Conservation (phyloP, 2,888 invertebrate genomes). For the Drosophila kanekoi region DNA sequence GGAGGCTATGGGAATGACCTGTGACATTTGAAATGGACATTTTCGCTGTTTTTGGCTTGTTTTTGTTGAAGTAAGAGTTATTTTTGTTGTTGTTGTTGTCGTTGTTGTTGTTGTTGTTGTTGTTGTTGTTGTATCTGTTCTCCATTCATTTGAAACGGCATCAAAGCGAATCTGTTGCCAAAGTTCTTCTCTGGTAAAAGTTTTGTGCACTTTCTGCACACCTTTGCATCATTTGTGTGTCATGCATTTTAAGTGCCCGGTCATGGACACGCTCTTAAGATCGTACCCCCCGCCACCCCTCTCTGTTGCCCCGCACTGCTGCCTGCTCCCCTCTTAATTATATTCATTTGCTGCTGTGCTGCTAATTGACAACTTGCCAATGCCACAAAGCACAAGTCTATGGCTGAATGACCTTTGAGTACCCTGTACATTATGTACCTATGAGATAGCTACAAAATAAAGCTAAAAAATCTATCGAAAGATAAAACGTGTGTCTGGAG, state of each 20-base stretch:
- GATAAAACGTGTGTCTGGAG: too few relatives aligned
- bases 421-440: not conserved
- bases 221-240: constrained; percentile 65
- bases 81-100: not conserved
- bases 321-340: constrained; percentile 27
- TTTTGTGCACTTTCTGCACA: constrained; percentile 36
- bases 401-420: not conserved
- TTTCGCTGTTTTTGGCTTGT: constrained; percentile 21
- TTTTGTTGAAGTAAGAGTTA: not conserved
- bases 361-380: constrained; percentile 49
- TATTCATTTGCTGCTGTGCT: constrained; percentile 23
- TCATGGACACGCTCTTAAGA: constrained; percentile 49
- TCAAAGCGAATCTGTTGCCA: constrained; percentile 43
- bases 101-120: not conserved
- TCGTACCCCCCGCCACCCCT: not conserved
- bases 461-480: too few relatives aligned
- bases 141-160: constrained; percentile 39
- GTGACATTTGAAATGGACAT: constrained; percentile 49
- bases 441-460: too few relatives aligned
- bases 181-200: constrained; percentile 34
- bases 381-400: constrained; percentile 4
- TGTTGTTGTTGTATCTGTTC: constrained; percentile 1
- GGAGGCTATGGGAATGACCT: constrained; percentile 31
- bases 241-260: constrained; percentile 51
- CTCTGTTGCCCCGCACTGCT: too few relatives aligned